Percentiles rank a stretch among this genome's conserved stretches.
Evolutionary conservation across 2,113 vertebrate genomes (phyloP).

Genomic region (Alligator mississippiensis): DNA sequence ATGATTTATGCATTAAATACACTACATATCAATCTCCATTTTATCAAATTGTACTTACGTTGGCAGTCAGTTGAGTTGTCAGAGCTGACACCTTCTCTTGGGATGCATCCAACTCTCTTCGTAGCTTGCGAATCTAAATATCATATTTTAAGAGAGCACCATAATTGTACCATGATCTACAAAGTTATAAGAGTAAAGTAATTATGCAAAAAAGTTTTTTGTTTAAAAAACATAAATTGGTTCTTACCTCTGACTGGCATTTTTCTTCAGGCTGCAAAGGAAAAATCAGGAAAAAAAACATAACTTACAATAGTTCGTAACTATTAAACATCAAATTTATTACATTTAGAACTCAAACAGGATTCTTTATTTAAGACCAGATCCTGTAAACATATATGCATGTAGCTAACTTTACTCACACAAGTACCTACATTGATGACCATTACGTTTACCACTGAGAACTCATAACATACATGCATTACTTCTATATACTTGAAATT

Average conservation of each 20-base stretch:
- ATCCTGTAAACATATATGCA: neutral
- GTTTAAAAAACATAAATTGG: neutral
- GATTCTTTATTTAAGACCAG: neutral
- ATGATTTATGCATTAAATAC: neutral
- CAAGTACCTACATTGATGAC: neutral
- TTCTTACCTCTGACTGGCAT: conserved; percentile 96
- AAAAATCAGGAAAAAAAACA: neutral
- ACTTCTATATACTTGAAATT: neutral
- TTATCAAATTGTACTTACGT: conserved; percentile 83
- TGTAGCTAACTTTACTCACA: neutral
- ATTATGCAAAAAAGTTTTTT: neutral
- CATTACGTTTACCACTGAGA: neutral
- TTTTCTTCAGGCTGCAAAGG: conserved; percentile 94
- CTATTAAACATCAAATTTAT: neutral
- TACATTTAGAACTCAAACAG: neutral
- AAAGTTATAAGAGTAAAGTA: neutral
- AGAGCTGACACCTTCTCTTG: conserved; percentile 98
- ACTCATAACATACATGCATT: neutral
- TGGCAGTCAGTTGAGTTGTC: conserved; percentile 96
- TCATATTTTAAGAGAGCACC: conserved; percentile 8
- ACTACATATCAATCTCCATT: neutral
- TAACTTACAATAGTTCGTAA: neutral
- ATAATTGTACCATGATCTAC: neutral
- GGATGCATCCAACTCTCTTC: conserved; percentile 95
- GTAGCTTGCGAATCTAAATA: conserved; percentile 92